Percentiles rank a stretch among this genome's conserved stretches.
Evolutionary conservation across 1,140 invertebrate species (phyloP).

Genomic region (Sycobia sp.): DNA sequence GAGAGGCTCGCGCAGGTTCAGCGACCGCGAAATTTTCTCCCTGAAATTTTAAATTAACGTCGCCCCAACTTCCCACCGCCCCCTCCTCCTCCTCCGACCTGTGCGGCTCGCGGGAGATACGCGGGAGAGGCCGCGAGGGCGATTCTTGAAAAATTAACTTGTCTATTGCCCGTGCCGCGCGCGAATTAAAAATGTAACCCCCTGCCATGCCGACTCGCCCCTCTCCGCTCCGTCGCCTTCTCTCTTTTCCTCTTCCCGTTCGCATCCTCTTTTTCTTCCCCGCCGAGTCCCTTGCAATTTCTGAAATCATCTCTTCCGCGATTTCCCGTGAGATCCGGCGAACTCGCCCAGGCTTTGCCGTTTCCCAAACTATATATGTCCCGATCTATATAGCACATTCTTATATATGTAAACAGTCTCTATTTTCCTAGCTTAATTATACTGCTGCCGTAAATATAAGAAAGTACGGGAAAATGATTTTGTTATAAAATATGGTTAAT

Average conservation of each 20-base stretch:
- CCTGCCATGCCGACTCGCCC: neutral
- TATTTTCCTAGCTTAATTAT: too few relatives aligned
- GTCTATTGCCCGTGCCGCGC: neutral
- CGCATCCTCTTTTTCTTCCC: too few relatives aligned
- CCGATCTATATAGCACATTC: too few relatives aligned
- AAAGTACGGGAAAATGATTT: too few relatives aligned
- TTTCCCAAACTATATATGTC: conserved; percentile 28
- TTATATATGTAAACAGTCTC: too few relatives aligned
- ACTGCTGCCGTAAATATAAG: too few relatives aligned
- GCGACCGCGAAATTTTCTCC: neutral
- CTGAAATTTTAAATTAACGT: conserved; percentile 29
- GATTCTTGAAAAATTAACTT: conserved; percentile 30
- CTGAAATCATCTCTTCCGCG: conserved; percentile 29
- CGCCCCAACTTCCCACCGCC: conserved; percentile 13
- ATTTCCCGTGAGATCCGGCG: conserved; percentile 20
- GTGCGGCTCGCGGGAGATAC: too few relatives aligned
- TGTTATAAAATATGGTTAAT: too few relatives aligned
- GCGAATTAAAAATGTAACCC: conserved; percentile 30
- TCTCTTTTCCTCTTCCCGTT: too few relatives aligned
- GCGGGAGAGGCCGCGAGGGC: neutral
- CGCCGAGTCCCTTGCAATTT: conserved; percentile 26
- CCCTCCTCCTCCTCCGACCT: too few relatives aligned
- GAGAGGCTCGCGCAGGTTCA: neutral
- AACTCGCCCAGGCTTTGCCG: neutral
- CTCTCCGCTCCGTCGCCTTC: conserved; percentile 3